Conservation (phyloP, 2,797 vertebrate species). For the Staurois parvus region DNA sequence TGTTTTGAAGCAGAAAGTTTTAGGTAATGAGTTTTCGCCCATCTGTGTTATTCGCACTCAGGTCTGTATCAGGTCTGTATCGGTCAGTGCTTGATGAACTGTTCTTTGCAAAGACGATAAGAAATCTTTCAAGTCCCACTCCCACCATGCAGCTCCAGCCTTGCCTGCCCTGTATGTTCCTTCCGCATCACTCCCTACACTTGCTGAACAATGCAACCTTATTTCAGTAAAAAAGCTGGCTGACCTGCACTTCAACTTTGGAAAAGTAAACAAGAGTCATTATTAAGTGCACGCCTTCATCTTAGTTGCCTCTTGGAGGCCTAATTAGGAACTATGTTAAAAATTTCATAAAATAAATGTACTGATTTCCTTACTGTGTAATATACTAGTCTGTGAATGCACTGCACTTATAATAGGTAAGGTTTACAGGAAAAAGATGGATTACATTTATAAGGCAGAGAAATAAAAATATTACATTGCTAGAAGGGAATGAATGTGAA, state of each 20-base stretch:
- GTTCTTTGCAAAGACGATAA: constrained; percentile 45
- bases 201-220: constrained; percentile 59
- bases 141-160: constrained; percentile 38
- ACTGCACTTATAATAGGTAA: background rate
- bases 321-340: constrained; percentile 49
- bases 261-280: constrained; percentile 60
- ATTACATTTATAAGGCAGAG: background rate
- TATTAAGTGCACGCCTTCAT: constrained; percentile 52
- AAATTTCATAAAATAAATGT: constrained; percentile 17
- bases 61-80: constrained; percentile 10
- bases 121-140: constrained; percentile 50
- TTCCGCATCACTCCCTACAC: constrained; percentile 61
- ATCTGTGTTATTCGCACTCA: constrained; percentile 7
- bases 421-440: background rate
- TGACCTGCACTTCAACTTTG: constrained; percentile 60
- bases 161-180: constrained; percentile 54
- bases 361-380: background rate
- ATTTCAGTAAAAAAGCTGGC: constrained; percentile 61
- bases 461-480: background rate
- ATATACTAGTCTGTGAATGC: background rate
- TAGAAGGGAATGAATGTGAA: too few relatives aligned
- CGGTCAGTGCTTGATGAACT: constrained; percentile 12
- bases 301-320: constrained; percentile 54
- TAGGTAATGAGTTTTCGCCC: constrained; percentile 6
- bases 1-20: background rate